Conservation (phyloP, 2,797 vertebrate species). For the Hippocampus kuda region DNA sequence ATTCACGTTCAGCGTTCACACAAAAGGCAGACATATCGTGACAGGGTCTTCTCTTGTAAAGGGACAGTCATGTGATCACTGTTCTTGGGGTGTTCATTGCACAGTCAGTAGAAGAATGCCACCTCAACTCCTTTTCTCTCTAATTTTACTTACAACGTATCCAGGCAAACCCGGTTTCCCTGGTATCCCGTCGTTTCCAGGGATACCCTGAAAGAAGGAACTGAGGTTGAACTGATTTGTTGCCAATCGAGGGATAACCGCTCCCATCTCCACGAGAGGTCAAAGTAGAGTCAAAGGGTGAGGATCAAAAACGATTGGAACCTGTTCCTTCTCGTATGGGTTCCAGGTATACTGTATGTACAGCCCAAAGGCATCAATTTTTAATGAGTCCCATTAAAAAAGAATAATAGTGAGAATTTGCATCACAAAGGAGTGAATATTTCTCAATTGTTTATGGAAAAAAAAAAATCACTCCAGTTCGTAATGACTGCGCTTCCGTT, state of each 20-base stretch:
- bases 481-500: neutral
- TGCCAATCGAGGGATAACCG: slow-evolving; percentile 49
- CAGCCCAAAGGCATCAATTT: neutral
- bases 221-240: slow-evolving; percentile 72
- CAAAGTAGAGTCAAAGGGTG: slow-evolving; percentile 44
- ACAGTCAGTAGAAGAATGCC: slow-evolving; percentile 12
- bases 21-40: neutral
- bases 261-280: slow-evolving; percentile 58
- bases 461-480: slow-evolving; percentile 1
- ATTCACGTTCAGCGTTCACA: too few relatives aligned
- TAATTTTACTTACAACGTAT: slow-evolving; percentile 76
- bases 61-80: neutral
- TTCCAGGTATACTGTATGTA: neutral
- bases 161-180: slow-evolving; percentile 80
- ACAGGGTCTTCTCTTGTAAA: neutral
- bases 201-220: slow-evolving; percentile 84
- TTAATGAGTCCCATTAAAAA: neutral
- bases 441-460: neutral
- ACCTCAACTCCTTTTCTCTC: slow-evolving; percentile 46
- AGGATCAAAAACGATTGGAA: slow-evolving; percentile 17
- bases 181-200: slow-evolving; percentile 86
- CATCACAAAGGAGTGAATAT: neutral
- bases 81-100: neutral
- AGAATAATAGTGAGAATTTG: neutral
- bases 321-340: neutral